A percentile compares a stretch with the other conserved stretches of the same genome.
Evolutionary conservation across 2,797 vertebrate genomes (phyloP).

Genomic region (Coendou prehensilis): DNA sequence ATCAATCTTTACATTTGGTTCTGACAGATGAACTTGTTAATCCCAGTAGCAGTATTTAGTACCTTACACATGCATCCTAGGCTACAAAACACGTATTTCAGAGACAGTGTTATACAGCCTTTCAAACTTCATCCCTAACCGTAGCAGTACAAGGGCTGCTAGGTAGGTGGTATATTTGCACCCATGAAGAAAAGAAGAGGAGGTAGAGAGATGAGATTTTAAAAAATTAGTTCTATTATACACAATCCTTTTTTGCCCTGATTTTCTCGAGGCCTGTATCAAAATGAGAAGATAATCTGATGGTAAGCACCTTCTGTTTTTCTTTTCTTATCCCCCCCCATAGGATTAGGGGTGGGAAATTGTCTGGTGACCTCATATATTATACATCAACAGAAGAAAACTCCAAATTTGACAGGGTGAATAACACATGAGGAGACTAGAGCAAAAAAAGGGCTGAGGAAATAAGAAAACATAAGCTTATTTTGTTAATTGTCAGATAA

Average conservation of each 20-base stretch:
- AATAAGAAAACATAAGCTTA: constrained; percentile 12
- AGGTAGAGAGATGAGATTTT: not conserved
- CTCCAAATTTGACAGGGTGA: constrained; percentile 23
- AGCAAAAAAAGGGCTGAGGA: not conserved
- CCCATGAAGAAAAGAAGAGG: not conserved
- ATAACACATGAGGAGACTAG: not conserved
- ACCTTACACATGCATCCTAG: constrained; percentile 9
- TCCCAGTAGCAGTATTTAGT: not conserved
- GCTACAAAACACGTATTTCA: constrained; percentile 34
- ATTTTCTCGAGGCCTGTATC: constrained; percentile 18
- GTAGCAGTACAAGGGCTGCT: not conserved
- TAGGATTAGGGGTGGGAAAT: not conserved
- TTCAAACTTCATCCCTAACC: not conserved
- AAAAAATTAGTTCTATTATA: constrained; percentile 42
- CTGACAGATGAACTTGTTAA: not conserved
- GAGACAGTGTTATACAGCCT: not conserved
- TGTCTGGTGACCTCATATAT: not conserved
- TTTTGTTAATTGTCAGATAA: constrained; percentile 24
- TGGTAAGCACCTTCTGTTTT: constrained; percentile 39
- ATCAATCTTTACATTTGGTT: constrained; percentile 39
- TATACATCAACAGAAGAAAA: constrained; percentile 14
- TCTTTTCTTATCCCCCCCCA: not conserved
- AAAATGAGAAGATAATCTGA: constrained; percentile 10
- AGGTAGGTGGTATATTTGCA: constrained; percentile 11
- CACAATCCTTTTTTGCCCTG: not conserved